phyloP scores from a whole-genome alignment of 92 coral and sea anemone genomes.

The Epizoanthus illoricatus region DNA sequence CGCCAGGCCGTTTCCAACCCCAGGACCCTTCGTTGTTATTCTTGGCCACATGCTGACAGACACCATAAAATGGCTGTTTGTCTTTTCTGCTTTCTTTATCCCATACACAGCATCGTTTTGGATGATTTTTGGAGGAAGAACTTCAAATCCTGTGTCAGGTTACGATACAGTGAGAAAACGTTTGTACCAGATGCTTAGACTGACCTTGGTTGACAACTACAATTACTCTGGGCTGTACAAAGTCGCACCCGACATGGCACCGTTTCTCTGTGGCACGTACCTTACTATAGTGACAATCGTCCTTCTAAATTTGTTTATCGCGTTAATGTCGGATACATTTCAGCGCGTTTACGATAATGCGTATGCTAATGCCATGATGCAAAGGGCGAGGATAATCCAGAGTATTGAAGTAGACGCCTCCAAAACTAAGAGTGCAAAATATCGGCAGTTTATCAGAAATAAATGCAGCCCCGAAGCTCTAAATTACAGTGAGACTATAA shows the following conservation, averaged over 20 bases:
- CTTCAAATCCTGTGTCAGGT: conserved; percentile 48
- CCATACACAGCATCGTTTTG: conserved; percentile 70
- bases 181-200: conserved; percentile 50
- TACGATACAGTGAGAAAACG: conserved; percentile 47
- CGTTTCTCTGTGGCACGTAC: conserved; percentile 53
- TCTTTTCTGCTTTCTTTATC: conserved; percentile 57
- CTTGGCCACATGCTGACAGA: conserved; percentile 56
- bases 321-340: conserved; percentile 74
- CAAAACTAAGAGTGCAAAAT: conserved; percentile 41
- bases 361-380: conserved; percentile 69
- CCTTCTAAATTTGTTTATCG: conserved; percentile 68
- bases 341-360: conserved; percentile 79
- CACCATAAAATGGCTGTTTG: conserved; percentile 61
- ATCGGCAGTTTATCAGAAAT: conserved; percentile 50
- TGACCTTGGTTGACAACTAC: conserved; percentile 65
- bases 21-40: conserved; percentile 74
- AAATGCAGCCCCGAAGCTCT: conserved; percentile 67
- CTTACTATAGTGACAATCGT: conserved; percentile 55
- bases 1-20: conserved; percentile 67
- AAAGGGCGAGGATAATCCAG: conserved; percentile 63
- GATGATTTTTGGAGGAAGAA: conserved; percentile 65
- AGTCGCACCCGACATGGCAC: conserved; percentile 62
- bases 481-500: conserved; percentile 42
- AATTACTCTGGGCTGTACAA: conserved; percentile 50
- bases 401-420: conserved; percentile 53